Conservation (phyloP, 37 sponge, comb jelly and placozoan species). For the Crambe crambe region DNA sequence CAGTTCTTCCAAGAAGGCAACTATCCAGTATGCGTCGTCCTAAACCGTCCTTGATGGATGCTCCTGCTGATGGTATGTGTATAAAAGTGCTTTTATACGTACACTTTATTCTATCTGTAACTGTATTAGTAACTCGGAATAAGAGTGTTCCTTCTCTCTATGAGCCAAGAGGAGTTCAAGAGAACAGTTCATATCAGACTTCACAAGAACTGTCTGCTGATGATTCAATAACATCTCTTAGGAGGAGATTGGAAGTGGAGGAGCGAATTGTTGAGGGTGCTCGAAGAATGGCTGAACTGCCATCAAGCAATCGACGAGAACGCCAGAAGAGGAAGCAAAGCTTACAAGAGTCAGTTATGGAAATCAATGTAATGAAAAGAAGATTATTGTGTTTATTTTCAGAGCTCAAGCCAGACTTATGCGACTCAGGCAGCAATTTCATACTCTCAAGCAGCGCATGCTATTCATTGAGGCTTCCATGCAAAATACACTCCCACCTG, state of each 20-base stretch:
- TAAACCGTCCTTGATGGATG: not conserved
- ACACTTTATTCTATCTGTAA: too few relatives aligned
- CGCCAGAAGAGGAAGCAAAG: constrained; percentile 13
- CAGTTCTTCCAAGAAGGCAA: constrained; percentile 21
- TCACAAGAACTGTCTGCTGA: too few relatives aligned
- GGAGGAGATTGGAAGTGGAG: constrained; percentile 34
- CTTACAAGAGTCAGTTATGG: constrained; percentile 22
- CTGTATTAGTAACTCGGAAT: too few relatives aligned
- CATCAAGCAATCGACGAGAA: constrained; percentile 11
- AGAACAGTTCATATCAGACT: too few relatives aligned
- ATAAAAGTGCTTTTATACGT: too few relatives aligned
- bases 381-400: not conserved
- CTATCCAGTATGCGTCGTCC: constrained; percentile 14
- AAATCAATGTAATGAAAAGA: not conserved
- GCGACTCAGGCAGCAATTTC: constrained; percentile 32
- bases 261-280: constrained; percentile 52
- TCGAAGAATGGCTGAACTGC: constrained; percentile 39
- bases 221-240: constrained; percentile 1
- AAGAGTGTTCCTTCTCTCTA: too few relatives aligned
- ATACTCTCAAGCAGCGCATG: constrained; percentile 19
- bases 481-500: constrained; percentile 11
- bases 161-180: too few relatives aligned
- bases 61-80: not conserved
- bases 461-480: constrained; percentile 26
- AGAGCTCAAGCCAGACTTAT: constrained; percentile 29